phyloP scores from a whole-genome alignment of 2,888 invertebrate genomes.

The Scaptomyza caliginosa region DNA sequence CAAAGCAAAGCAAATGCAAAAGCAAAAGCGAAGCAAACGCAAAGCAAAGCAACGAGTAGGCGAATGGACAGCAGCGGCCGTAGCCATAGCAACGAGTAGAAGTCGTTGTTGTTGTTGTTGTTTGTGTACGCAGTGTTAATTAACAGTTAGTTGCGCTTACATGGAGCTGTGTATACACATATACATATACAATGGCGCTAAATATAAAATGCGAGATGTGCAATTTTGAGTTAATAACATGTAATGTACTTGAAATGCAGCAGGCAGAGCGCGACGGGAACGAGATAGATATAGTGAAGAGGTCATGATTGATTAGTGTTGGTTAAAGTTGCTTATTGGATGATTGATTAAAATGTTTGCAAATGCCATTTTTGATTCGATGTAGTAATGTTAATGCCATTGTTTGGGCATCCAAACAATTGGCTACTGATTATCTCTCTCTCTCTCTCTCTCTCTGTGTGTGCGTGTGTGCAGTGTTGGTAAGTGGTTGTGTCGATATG shows the following conservation, averaged over 20 bases:
- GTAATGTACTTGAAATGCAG: constrained; percentile 1
- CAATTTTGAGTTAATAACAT: constrained; percentile 7
- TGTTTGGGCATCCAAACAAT: not conserved
- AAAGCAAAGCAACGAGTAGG: not conserved
- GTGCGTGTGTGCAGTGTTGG: constrained; percentile 1
- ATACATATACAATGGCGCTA: not conserved
- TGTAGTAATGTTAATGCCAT: not conserved
- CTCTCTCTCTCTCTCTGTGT: too few relatives aligned
- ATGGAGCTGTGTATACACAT: not conserved
- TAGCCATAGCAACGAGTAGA: not conserved
- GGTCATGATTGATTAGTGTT: not conserved
- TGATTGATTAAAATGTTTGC: not conserved
- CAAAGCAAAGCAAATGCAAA: too few relatives aligned
- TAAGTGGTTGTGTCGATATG: not conserved
- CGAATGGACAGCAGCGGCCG: too few relatives aligned
- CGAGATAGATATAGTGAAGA: not conserved
- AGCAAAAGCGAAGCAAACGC: too few relatives aligned
- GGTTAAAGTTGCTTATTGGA: not conserved
- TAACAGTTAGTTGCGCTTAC: constrained; percentile 26
- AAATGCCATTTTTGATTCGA: not conserved
- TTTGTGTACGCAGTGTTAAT: constrained; percentile 13
- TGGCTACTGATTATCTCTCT: not conserved
- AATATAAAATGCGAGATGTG: too few relatives aligned
- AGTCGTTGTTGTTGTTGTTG: not conserved
- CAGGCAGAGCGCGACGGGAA: not conserved